Percentiles rank a stretch among this genome's conserved stretches.
phyloP scores from a whole-genome alignment of 2,888 invertebrate genomes.

The Trypoxylon attenuatum region DNA sequence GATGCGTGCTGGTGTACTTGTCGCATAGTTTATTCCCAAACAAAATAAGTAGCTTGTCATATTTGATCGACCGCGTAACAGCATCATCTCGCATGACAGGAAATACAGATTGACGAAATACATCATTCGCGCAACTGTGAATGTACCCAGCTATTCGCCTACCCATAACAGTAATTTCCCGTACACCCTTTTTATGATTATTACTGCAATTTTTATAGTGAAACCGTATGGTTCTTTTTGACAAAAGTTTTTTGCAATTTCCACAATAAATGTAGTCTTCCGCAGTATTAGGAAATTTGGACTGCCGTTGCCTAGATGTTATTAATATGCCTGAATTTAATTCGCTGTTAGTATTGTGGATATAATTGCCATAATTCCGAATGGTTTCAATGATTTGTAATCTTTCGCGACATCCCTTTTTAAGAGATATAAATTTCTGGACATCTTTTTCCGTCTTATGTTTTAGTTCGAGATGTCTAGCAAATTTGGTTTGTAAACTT shows the following conservation, averaged over 20 bases:
- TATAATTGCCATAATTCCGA: constrained; percentile 27
- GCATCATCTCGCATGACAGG: constrained; percentile 39
- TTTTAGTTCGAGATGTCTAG: too few species aligned
- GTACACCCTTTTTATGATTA: constrained; percentile 23
- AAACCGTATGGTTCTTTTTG: constrained; percentile 35
- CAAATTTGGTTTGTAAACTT: constrained; percentile 33
- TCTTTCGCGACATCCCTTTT: constrained; percentile 13
- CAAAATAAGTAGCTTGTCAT: constrained; percentile 40
- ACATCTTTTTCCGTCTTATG: constrained; percentile 40
- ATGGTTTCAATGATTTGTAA: constrained; percentile 29
- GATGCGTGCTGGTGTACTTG: too few species aligned
- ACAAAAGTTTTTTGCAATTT: constrained; percentile 43
- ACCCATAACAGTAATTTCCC: constrained; percentile 31
- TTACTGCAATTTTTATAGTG: constrained; percentile 39
- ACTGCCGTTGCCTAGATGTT: constrained; percentile 35
- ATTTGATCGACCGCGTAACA: constrained; percentile 32
- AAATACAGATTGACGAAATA: constrained; percentile 29
- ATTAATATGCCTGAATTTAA: constrained; percentile 39
- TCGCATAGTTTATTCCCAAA: constrained; percentile 45
- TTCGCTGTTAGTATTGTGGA: constrained; percentile 32
- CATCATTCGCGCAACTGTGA: constrained; percentile 25
- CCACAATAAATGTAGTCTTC: too few species aligned
- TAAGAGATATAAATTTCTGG: constrained; percentile 28
- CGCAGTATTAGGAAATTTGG: constrained; percentile 16
- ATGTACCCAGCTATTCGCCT: constrained; percentile 32